Conservation (phyloP, 2,113 vertebrate species). For the Lycocorax pyrrhopterus region DNA sequence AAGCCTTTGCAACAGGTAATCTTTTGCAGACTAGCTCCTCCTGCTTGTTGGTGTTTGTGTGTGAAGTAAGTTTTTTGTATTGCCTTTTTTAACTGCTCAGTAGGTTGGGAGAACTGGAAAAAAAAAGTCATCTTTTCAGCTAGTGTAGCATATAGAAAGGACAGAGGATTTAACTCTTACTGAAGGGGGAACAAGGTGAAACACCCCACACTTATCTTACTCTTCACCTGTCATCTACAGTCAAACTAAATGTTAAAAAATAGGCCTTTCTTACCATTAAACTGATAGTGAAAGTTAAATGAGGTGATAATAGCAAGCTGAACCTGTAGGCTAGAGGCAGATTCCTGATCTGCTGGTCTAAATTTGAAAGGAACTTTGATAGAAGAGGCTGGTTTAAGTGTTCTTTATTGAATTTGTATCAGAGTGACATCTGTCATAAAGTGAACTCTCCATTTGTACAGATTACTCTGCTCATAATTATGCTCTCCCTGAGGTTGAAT, state of each 20-base stretch:
- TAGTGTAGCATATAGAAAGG: not conserved
- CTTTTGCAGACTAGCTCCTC: not conserved
- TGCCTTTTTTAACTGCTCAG: not conserved
- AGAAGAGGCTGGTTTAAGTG: not conserved
- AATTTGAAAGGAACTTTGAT: not conserved
- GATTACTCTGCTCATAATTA: not conserved
- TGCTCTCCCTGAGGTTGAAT: not conserved
- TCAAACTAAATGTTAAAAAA: not conserved
- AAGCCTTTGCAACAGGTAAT: constrained; percentile 98
- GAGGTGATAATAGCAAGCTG: not conserved
- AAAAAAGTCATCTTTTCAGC: not conserved
- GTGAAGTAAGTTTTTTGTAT: not conserved
- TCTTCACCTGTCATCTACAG: not conserved
- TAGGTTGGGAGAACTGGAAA: not conserved
- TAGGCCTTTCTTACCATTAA: not conserved
- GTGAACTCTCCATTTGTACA: not conserved
- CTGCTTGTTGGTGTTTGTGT: not conserved
- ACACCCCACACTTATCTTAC: not conserved
- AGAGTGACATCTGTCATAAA: not conserved
- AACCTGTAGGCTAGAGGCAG: not conserved
- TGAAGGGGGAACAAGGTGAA: not conserved
- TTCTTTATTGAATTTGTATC: not conserved
- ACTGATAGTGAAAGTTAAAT: not conserved
- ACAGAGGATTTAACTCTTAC: not conserved
- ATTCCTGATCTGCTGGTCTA: not conserved